Base-by-base conservation (phyloP, 1,140 invertebrate genomes). In the Sycophaga agraensis region DNA sequence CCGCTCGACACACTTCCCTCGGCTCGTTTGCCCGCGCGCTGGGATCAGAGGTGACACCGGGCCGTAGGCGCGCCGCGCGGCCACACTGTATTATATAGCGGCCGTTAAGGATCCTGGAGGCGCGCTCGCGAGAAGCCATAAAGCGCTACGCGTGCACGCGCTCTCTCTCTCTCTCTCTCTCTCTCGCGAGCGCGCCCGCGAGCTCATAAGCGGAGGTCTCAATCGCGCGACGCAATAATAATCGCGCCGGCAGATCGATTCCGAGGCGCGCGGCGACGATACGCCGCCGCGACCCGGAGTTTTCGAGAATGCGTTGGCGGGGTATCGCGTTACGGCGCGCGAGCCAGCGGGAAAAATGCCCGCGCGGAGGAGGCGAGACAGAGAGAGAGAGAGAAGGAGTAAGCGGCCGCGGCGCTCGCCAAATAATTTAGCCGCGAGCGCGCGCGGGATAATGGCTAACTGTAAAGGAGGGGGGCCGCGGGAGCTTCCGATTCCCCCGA, bases 211-310 rank as follows among this genome's bases (percentile, higher is more conserved):
- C n/a, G 26, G 46, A 49, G 46, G 46, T 11, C n/a, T n/a, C n/a
- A n/a, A n/a, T 49, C 26, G 46, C 4, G 19, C 70, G 68, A 74
- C 67, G 70, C 72, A 77, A 77, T 77, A 76, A 77, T 73, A 76
- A 77, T 75, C 70, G 74, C 59, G n/a, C 22, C 34, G 68, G 64
- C 70, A 73, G 76, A 78, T 78, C 76, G 72, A 76, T 76, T 69
- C 66, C 67, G 76, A 76, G 74, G 73, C 22, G 21, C 8, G 19
- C 31, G 14, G 14, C 31, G 40, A 31, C 21, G 4, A 8, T 40
- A 16, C 31, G 28, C 22, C 22, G 3, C 26, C 21, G 40, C n/a
- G 55, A 46, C 14, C 37, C 31, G 48, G 40, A 59, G 37, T 59
- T 59, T 59, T 59, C 58, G 49, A 59, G 58, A 53, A 35, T 59